Percentiles rank a stretch among this genome's conserved stretches.
Conservation (phyloP, 2,113 vertebrate species). For the Mobula hypostoma region DNA sequence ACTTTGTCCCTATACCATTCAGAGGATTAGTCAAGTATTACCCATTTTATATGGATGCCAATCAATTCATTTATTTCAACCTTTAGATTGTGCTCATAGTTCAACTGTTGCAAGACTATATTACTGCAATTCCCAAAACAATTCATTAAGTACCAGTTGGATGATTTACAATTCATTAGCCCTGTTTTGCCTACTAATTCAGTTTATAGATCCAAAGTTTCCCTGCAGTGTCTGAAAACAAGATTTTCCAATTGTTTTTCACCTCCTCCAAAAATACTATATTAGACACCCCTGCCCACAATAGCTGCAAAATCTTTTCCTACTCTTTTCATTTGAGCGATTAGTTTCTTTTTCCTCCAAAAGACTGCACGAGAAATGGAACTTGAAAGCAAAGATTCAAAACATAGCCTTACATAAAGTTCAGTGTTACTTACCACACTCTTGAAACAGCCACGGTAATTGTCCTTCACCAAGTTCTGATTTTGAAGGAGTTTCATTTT, state of each 20-base stretch:
- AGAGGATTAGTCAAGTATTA: too few relatives aligned
- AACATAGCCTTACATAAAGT: background rate
- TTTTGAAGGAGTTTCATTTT: background rate
- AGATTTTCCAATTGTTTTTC: background rate
- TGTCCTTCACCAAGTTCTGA: slow-evolving; percentile 39
- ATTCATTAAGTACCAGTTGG: background rate
- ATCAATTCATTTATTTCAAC: too few relatives aligned
- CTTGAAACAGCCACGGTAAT: slow-evolving; percentile 1
- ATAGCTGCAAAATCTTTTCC: background rate
- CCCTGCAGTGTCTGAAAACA: background rate
- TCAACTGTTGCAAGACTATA: background rate
- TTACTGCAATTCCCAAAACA: background rate
- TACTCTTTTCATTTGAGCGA: too few relatives aligned
- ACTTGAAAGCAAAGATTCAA: background rate
- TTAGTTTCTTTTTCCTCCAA: too few relatives aligned
- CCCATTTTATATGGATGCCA: background rate
- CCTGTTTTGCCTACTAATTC: background rate
- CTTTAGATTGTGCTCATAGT: background rate
- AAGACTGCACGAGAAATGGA: background rate
- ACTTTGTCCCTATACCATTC: too few relatives aligned
- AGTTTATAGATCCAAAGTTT: background rate
- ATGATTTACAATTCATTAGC: background rate
- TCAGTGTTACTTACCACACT: slow-evolving; percentile 27
- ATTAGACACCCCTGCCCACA: too few relatives aligned
- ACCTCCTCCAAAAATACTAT: too few relatives aligned